Evolutionary conservation across 2,113 vertebrate genomes (phyloP).

Genomic region (Apodemus sylvaticus): DNA sequence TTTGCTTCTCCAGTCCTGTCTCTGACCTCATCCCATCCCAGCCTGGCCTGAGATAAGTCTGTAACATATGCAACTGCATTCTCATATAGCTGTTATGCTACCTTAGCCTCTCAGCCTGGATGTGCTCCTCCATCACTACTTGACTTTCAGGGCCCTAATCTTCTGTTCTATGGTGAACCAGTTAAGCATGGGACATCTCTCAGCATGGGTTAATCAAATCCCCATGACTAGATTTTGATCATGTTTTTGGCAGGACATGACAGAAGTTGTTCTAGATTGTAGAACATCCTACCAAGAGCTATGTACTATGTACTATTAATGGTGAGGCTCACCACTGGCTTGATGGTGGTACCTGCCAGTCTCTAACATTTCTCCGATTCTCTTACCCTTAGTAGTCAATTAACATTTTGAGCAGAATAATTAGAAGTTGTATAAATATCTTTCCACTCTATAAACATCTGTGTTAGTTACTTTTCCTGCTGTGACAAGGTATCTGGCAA

Average conservation of each 20-base stretch:
- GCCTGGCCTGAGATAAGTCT: background rate
- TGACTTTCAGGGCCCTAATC: background rate
- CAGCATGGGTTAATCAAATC: background rate
- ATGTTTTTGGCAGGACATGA: background rate
- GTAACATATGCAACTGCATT: background rate
- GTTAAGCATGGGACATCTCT: background rate
- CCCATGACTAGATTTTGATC: background rate
- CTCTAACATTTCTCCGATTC: background rate
- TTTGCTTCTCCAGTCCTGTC: too few relatives aligned
- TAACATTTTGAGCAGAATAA: background rate
- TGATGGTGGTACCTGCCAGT: background rate
- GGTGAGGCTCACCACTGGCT: background rate
- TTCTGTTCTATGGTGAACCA: background rate
- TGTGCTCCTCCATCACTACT: background rate
- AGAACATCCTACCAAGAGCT: background rate
- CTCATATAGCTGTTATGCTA: background rate
- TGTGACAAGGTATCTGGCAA: background rate
- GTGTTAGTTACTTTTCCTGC: too few relatives aligned
- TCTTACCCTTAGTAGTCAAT: background rate
- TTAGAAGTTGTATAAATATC: background rate
- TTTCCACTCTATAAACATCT: background rate
- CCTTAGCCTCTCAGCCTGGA: background rate
- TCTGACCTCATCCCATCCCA: too few relatives aligned
- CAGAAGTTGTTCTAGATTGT: too few relatives aligned
- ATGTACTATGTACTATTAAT: background rate